Evolutionary conservation across 2,113 vertebrate genomes (phyloP).

Genomic region (Pseudois nayaur): DNA sequence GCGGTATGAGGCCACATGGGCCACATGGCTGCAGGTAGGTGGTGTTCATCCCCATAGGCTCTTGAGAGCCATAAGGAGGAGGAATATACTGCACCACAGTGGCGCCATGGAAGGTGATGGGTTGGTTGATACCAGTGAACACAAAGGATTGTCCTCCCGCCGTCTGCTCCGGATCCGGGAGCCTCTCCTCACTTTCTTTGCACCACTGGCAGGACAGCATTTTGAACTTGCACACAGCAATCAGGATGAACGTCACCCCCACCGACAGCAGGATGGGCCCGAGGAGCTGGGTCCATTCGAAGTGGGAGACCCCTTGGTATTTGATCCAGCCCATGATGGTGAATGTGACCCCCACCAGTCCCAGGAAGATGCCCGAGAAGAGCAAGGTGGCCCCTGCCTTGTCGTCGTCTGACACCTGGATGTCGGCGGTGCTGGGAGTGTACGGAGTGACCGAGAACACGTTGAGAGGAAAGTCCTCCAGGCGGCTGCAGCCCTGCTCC

Average conservation of each 20-base stretch:
- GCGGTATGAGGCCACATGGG: slow-evolving; percentile 50
- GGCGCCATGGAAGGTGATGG: slow-evolving; percentile 82
- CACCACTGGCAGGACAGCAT: slow-evolving; percentile 81
- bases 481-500: slow-evolving; percentile 66
- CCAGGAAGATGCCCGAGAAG: slow-evolving; percentile 86
- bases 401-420: slow-evolving; percentile 81
- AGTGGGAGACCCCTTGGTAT: slow-evolving; percentile 67
- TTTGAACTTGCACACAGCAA: slow-evolving; percentile 86
- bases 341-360: slow-evolving; percentile 85
- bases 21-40: slow-evolving; percentile 50
- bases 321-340: slow-evolving; percentile 87
- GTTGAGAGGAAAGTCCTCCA: slow-evolving; percentile 78
- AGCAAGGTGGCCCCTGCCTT: slow-evolving; percentile 85
- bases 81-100: slow-evolving; percentile 85
- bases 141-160: slow-evolving; percentile 80
- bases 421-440: slow-evolving; percentile 68
- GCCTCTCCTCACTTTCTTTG: slow-evolving; percentile 74
- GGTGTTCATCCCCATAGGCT: slow-evolving; percentile 32
- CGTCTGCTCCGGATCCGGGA: slow-evolving; percentile 66
- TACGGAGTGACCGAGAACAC: slow-evolving; percentile 80
- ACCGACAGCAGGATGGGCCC: slow-evolving; percentile 89
- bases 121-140: slow-evolving; percentile 84
- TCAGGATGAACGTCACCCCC: slow-evolving; percentile 85
- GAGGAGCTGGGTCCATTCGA: slow-evolving; percentile 87
- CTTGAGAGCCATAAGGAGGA: slow-evolving; percentile 75